Evolutionary conservation across 2,113 vertebrate species (phyloP).

Genomic region (Oplegnathus fasciatus): DNA sequence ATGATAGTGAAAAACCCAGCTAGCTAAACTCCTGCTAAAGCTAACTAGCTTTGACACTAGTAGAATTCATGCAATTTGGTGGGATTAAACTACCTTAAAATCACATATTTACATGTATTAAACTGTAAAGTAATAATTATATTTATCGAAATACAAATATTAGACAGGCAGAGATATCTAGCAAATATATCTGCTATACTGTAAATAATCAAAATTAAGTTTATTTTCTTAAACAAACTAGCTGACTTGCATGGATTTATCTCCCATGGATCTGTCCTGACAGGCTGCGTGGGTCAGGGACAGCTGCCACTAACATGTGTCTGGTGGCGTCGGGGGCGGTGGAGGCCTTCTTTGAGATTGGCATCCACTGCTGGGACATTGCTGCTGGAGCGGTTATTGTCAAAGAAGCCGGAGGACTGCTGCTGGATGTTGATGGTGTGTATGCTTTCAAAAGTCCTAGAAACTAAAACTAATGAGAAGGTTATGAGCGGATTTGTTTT

Average conservation of each 20-base stretch:
- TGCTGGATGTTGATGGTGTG: constrained; percentile 89
- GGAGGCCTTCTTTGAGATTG: constrained; percentile 94
- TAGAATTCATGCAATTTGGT: too few species aligned
- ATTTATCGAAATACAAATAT: too few species aligned
- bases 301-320: constrained; percentile 95
- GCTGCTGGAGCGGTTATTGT: constrained; percentile 91
- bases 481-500: not conserved
- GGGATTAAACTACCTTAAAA: too few species aligned
- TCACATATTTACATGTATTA: too few species aligned
- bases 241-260: not conserved
- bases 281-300: constrained; percentile 91
- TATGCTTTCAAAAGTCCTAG: constrained; percentile 6
- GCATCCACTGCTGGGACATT: constrained; percentile 96
- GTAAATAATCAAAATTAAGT: too few species aligned
- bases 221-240: too few species aligned
- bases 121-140: too few species aligned
- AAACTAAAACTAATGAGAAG: not conserved
- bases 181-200: too few species aligned
- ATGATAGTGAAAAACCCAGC: not conserved
- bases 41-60: not conserved
- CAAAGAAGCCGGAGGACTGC: constrained; percentile 89
- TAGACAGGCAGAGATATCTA: too few species aligned
- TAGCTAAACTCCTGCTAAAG: not conserved
- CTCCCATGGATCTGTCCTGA: not conserved
- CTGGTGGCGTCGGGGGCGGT: constrained; percentile 90